Evolutionary conservation across 2,113 vertebrate species (phyloP).

Genomic region (Pandion haliaetus): DNA sequence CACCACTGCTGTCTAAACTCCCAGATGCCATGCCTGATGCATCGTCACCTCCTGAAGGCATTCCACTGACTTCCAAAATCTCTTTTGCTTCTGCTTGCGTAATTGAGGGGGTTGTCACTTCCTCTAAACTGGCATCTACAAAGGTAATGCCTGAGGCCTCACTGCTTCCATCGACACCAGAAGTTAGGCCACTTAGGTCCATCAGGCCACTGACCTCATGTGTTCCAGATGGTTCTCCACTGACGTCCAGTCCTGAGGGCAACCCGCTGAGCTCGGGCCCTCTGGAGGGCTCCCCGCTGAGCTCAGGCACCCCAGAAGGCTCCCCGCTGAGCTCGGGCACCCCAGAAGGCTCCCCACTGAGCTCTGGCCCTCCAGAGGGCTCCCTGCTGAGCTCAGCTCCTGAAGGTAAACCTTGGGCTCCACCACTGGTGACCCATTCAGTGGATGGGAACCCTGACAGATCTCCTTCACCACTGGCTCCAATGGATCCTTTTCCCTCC

Average conservation of each 20-base stretch:
- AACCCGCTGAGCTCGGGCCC: conserved; percentile 32
- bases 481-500: conserved; percentile 75
- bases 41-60: conserved; percentile 71
- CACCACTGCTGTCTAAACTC: conserved; percentile 68
- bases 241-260: conserved; percentile 69
- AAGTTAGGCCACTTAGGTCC: conserved; percentile 55
- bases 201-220: conserved; percentile 31
- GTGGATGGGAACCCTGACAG: conserved; percentile 63
- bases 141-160: conserved; percentile 71
- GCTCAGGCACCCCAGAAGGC: conserved; percentile 62
- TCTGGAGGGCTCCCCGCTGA: conserved; percentile 69
- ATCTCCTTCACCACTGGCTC: conserved; percentile 70
- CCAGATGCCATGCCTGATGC: conserved; percentile 71
- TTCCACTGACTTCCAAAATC: conserved; percentile 76
- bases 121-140: conserved; percentile 70
- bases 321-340: not conserved
- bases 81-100: conserved; percentile 78
- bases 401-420: conserved; percentile 69
- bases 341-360: not conserved
- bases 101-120: conserved; percentile 61
- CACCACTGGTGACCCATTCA: conserved; percentile 65
- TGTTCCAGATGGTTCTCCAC: conserved; percentile 46
- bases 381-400: conserved; percentile 72
- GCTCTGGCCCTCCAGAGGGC: not conserved
- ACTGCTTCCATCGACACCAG: conserved; percentile 61